Conservation (phyloP, 2,797 vertebrate genomes). For the Tokudaia muenninki region DNA sequence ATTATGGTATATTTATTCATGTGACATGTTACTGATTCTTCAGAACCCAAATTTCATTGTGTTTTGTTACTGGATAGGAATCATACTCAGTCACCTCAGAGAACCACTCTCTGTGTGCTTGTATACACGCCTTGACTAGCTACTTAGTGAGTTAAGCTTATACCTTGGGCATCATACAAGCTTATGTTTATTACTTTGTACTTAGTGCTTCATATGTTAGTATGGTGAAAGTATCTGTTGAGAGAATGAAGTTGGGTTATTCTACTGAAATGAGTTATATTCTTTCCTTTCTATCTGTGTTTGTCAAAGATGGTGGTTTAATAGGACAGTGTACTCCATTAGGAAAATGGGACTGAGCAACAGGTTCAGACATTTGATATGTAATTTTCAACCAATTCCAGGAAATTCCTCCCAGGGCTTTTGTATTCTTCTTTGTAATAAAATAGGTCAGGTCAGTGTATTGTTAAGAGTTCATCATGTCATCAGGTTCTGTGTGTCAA, state of each 20-base stretch:
- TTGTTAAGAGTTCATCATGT: neutral
- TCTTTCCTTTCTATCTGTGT: neutral
- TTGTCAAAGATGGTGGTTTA: neutral
- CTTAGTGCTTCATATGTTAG: neutral
- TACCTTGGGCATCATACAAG: neutral
- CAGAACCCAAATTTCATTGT: neutral
- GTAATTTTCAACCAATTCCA: neutral
- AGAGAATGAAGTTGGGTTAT: neutral
- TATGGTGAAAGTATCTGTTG: neutral
- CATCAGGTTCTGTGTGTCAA: neutral
- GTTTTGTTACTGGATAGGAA: neutral
- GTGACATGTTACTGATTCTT: neutral
- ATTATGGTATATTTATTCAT: neutral
- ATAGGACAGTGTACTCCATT: neutral
- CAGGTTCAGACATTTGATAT: conserved; percentile 16
- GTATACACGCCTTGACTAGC: neutral
- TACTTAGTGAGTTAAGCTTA: neutral
- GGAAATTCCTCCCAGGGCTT: neutral
- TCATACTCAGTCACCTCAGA: neutral
- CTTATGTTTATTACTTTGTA: neutral
- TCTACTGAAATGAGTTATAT: neutral
- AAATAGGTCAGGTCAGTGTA: neutral
- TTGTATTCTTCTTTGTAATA: neutral
- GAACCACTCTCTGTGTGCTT: neutral
- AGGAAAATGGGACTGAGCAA: neutral